phyloP scores from a whole-genome alignment of 2,888 invertebrate species.

The Corbicula japonica region DNA sequence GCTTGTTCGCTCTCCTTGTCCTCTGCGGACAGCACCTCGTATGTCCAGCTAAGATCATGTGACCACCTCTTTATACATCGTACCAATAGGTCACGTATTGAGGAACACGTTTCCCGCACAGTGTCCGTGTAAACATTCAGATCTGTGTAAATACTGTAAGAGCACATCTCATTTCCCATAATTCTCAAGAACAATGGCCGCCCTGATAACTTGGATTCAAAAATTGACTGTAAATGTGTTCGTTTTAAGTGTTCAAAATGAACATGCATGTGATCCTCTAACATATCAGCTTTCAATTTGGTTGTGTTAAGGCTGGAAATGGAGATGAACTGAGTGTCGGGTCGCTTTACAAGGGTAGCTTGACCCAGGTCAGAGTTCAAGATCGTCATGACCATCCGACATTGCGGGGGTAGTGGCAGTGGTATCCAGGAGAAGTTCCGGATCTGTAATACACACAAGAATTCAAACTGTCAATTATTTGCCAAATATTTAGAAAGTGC shows the following conservation, averaged over 20 bases:
- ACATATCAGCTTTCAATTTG: constrained; percentile 63
- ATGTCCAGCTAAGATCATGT: constrained; percentile 80
- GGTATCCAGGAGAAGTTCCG: constrained; percentile 84
- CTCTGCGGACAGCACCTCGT: constrained; percentile 61
- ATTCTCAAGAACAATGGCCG: constrained; percentile 79
- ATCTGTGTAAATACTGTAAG: constrained; percentile 73
- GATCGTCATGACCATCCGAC: constrained; percentile 81
- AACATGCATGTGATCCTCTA: constrained; percentile 73
- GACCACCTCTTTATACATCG: constrained; percentile 81
- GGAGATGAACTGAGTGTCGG: constrained; percentile 72
- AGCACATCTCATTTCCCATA: constrained; percentile 78
- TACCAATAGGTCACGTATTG: constrained; percentile 81
- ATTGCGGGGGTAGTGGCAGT: constrained; percentile 79
- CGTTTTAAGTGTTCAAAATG: constrained; percentile 71
- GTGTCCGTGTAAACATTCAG: constrained; percentile 76
- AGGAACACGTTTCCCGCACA: constrained; percentile 74
- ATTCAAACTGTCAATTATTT: no score
- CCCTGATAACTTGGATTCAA: constrained; percentile 71
- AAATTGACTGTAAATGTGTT: constrained; percentile 67
- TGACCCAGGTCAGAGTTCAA: constrained; percentile 80
- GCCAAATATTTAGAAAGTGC: no score
- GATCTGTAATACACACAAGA: constrained; percentile 80
- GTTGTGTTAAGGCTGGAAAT: constrained; percentile 70
- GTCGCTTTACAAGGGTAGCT: constrained; percentile 72
- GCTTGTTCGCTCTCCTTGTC: constrained; percentile 52